Percentiles rank a stretch among this genome's conserved stretches.
These are phyloP conservation scores for Pollenia griseotomentosa DNA, from an alignment of 2,888 invertebrate genomes.

Conservation along the genomic window DNA sequence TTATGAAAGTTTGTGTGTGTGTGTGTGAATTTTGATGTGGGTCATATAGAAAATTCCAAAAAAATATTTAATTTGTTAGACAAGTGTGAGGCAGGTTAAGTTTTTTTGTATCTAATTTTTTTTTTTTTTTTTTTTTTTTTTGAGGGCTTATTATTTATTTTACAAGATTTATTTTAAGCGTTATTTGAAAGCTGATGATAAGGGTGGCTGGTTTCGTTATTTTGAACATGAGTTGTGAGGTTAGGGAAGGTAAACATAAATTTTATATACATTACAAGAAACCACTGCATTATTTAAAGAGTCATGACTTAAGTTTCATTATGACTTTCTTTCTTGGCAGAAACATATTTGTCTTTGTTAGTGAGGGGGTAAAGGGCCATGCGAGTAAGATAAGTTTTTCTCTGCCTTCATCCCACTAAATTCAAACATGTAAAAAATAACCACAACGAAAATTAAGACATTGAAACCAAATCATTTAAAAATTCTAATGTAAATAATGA, in stretches of 20 bases:
- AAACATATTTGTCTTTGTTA: too few species aligned
- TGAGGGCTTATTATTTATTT: constrained; percentile 19
- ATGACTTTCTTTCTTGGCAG: too few species aligned
- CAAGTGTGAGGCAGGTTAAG: constrained; percentile 57
- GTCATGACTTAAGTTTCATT: too few species aligned
- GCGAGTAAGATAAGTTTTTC: too few species aligned
- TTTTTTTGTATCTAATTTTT: not conserved
- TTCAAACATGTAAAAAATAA: too few species aligned
- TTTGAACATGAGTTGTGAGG: not conserved
- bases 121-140: not conserved
- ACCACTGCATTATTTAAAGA: too few species aligned
- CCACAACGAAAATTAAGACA: too few species aligned
- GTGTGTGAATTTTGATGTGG: constrained; percentile 44
- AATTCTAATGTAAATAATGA: too few species aligned
- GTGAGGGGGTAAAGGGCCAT: too few species aligned
- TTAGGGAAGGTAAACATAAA: constrained; percentile 31
- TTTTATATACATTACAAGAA: constrained; percentile 1
- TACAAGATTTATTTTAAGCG: constrained; percentile 48
- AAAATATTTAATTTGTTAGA: constrained; percentile 1
- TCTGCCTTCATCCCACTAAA: too few species aligned
- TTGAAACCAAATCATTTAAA: too few species aligned
- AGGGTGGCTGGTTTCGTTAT: constrained; percentile 25
- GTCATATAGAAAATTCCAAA: constrained; percentile 32
- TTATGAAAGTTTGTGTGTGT: not conserved
- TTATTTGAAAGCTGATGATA: constrained; percentile 39